Evolutionary conservation across 2,797 vertebrate genomes (phyloP), one percentile per base, ranked within the genome.

Genomic region (Rhincodon typus): DNA sequence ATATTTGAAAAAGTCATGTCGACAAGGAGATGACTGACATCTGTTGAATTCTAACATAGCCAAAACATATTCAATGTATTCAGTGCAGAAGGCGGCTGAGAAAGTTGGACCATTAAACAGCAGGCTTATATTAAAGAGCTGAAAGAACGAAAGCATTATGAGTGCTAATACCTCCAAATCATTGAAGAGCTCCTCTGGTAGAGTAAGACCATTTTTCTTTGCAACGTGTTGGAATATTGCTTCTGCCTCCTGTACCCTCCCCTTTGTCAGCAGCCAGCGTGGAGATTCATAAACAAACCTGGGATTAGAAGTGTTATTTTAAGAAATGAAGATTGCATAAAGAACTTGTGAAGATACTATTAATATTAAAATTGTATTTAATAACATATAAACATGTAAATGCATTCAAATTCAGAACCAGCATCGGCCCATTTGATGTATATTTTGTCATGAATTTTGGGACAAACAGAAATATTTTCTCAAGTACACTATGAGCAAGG

Each of bases 261-360:
- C 98, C 96, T 98, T 98, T 96, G 98, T 98, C 67, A 99, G 97
- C 77, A 99, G 96, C 99, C 99, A 99, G 3, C 98, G 98, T 4
- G 99, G 99, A 96, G 99, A 99, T 96, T 99, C 99, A 0, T 99
- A 99, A 96, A 99, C 98, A 96, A 97, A 96, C 99, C 99, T 99
- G 97, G 77, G 96, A 95, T 96, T 57, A 87, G 95, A 69, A 84
- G 21, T 23, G 88, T 93, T 94, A 42, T 53, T 7, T 38, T n/a
- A 6, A 88, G 42, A 90, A 91, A 91, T 66, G 82, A 84, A 84
- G 19, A 2, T 84, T 23, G 27, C 19, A 34, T n/a, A n/a, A 91
- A 46, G 82, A 57, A 62, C 4, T 66, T 84, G 19, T 17, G 34
- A 66, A n/a, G 42, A 46, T 84, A 23, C 1, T 84, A 38, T 27